These are phyloP conservation scores for Stichopus horrens DNA, from an alignment of 53 echinoderm and acorn worm genomes.

Conservation along the genomic window DNA sequence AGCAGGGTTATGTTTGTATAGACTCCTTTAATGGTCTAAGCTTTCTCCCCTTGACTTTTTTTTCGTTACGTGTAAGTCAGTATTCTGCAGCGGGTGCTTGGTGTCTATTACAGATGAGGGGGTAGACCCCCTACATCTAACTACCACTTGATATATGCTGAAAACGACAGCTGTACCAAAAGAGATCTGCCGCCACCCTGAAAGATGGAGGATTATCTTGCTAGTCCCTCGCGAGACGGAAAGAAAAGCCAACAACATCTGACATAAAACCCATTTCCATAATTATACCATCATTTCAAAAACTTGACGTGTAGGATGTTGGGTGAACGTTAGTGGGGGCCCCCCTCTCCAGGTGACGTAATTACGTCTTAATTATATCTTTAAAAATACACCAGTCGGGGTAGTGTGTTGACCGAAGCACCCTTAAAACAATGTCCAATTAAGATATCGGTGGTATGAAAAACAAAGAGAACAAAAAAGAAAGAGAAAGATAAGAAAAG, in stretches of 20 bases:
- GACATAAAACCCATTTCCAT: neutral
- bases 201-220: neutral
- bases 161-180: slow-evolving; percentile 1
- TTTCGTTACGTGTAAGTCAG: no score
- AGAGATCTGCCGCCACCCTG: neutral
- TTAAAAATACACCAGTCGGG: neutral
- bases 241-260: neutral
- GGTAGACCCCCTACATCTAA: neutral
- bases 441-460: slow-evolving; percentile 15
- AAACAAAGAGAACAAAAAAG: neutral
- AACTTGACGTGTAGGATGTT: neutral
- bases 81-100: neutral
- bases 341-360: slow-evolving; percentile 6
- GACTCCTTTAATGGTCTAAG: no score
- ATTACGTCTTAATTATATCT: slow-evolving; percentile 17
- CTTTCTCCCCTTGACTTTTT: no score
- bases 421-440: slow-evolving; percentile 42
- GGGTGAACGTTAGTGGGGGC: neutral
- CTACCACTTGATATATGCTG: neutral
- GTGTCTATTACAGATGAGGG: neutral
- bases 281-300: neutral
- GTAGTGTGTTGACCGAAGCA: slow-evolving; percentile 45
- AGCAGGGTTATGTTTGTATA: no score
- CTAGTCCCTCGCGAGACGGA: neutral
- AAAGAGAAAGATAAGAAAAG: no score